Percentiles rank a stretch among this genome's conserved stretches.
phyloP scores from a whole-genome alignment of 2,888 invertebrate genomes.

The Alitta virens region DNA sequence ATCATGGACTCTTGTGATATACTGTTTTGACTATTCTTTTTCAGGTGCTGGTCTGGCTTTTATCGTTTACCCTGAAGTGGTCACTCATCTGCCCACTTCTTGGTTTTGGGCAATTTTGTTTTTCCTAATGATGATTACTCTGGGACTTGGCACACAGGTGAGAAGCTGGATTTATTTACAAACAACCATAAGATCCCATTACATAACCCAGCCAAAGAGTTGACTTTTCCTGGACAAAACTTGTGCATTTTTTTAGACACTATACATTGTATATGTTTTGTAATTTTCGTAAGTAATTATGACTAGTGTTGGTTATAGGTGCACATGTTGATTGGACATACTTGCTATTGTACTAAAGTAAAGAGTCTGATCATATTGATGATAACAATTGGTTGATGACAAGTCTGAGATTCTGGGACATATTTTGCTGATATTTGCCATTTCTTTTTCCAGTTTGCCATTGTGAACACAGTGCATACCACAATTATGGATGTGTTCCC shows the following conservation, averaged over 20 bases:
- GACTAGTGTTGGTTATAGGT: too few species aligned
- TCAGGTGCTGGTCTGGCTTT: constrained; percentile 47
- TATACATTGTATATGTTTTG: too few species aligned
- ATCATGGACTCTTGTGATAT: too few species aligned
- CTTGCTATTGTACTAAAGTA: too few species aligned
- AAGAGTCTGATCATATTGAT: background rate
- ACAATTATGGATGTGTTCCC: constrained; percentile 61
- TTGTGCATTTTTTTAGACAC: too few species aligned
- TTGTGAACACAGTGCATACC: constrained; percentile 62
- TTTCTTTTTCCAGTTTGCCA: constrained; percentile 56
- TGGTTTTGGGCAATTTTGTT: constrained; percentile 73
- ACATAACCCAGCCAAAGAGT: too few species aligned
- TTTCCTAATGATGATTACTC: constrained; percentile 44
- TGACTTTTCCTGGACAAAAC: too few species aligned
- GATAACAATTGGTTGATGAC: background rate
- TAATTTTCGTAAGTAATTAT: too few species aligned
- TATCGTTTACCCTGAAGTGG: constrained; percentile 49
- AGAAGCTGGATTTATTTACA: too few species aligned
- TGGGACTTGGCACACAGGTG: constrained; percentile 50
- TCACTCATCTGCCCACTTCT: constrained; percentile 69
- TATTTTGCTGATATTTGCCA: background rate
- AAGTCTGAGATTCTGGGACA: background rate
- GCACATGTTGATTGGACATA: too few species aligned
- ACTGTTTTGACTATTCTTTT: background rate
- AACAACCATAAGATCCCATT: too few species aligned